Evolutionary conservation across 2,797 vertebrate genomes (phyloP).

Genomic region (Monodelphis domestica): DNA sequence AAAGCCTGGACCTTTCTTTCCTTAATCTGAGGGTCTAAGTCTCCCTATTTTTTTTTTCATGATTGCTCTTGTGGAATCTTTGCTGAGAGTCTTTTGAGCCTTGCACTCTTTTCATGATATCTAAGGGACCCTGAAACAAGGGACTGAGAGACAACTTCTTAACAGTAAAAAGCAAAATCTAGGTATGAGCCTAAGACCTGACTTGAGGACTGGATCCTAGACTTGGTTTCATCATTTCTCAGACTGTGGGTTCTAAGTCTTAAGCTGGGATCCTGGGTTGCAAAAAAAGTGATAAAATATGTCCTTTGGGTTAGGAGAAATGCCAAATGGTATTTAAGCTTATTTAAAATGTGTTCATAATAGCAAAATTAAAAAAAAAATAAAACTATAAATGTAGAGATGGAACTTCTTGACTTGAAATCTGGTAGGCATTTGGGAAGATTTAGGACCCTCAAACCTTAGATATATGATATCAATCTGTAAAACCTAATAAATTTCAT

Average conservation of each 20-base stretch:
- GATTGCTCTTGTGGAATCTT: slow-evolving; percentile 32
- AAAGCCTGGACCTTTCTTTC: no score
- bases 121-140: slow-evolving; percentile 17
- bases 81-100: slow-evolving; percentile 49
- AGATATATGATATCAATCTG: no score
- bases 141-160: slow-evolving; percentile 72
- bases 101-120: slow-evolving; percentile 32
- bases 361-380: no score
- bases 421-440: neutral
- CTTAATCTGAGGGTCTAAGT: no score
- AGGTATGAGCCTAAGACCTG: slow-evolving; percentile 39
- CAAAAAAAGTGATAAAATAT: slow-evolving; percentile 33
- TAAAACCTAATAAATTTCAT: no score
- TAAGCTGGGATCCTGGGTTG: slow-evolving; percentile 50
- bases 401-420: slow-evolving; percentile 55
- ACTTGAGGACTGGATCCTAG: slow-evolving; percentile 59
- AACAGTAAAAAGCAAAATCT: slow-evolving; percentile 43
- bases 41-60: slow-evolving; percentile 43
- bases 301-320: slow-evolving; percentile 34
- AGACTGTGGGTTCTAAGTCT: slow-evolving; percentile 65
- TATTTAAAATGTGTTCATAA: slow-evolving; percentile 52
- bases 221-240: slow-evolving; percentile 64
- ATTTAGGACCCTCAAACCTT: no score
- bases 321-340: slow-evolving; percentile 20
- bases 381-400: no score